Evolutionary conservation across 2,888 invertebrate genomes (phyloP).

Genomic region (Limnephilus rhombicus): DNA sequence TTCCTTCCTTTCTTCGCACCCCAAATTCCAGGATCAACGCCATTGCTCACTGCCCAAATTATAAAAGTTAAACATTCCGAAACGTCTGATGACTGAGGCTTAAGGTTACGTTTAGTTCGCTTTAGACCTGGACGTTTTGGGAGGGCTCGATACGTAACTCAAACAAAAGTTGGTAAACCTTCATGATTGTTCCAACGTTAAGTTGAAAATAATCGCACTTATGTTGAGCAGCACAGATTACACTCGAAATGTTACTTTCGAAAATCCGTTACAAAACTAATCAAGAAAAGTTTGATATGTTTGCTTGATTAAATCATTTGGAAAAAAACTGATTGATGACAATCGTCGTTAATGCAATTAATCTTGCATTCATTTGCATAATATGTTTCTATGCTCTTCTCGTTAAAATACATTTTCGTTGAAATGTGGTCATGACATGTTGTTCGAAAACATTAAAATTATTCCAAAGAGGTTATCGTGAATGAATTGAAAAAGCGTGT

Average conservation of each 20-base stretch:
- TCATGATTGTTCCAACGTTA: background rate
- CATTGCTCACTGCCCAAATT: background rate
- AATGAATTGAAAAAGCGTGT: too few relatives aligned
- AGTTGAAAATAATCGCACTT: background rate
- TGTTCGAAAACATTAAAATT: too few relatives aligned
- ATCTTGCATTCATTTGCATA: too few relatives aligned
- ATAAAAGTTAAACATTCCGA: background rate
- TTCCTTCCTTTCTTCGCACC: background rate
- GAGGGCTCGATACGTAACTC: background rate
- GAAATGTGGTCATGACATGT: too few relatives aligned
- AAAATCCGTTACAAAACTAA: background rate
- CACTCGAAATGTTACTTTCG: background rate
- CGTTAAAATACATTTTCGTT: too few relatives aligned
- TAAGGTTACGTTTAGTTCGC: background rate
- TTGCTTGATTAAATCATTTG: too few relatives aligned
- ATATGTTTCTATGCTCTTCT: too few relatives aligned
- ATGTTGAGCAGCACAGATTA: background rate
- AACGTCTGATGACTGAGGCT: background rate
- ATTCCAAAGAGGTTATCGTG: too few relatives aligned
- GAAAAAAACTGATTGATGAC: too few relatives aligned
- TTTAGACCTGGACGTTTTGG: background rate
- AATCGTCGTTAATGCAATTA: too few relatives aligned
- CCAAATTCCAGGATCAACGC: background rate
- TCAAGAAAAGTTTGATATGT: background rate
- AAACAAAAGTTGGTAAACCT: background rate